Percentiles rank a stretch among this genome's conserved stretches.
These are phyloP conservation scores for Montipora cactus DNA, from an alignment of 64 coral and sea anemone species.

Conservation along the genomic window DNA sequence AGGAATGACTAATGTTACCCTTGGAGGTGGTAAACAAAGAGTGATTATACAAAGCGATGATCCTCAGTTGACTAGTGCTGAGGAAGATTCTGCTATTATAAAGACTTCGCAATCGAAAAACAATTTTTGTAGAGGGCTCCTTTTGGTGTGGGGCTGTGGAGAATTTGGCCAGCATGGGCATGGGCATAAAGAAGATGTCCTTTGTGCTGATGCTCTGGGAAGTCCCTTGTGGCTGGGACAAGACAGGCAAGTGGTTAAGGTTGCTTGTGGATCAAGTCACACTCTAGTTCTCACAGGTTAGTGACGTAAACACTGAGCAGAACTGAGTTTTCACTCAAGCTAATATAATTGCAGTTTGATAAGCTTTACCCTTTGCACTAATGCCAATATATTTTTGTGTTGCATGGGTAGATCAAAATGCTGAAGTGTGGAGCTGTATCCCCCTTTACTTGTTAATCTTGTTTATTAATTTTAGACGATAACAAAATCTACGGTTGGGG, in stretches of 20 bases:
- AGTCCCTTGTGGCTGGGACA: slow-evolving; percentile 66
- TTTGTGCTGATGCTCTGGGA: slow-evolving; percentile 21
- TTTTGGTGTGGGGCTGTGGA: slow-evolving; percentile 98
- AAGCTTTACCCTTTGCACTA: too few species aligned
- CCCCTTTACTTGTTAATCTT: neutral
- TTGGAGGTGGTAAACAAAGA: neutral
- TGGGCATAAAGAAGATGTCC: slow-evolving; percentile 78
- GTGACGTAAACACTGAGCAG: too few species aligned
- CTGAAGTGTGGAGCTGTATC: neutral
- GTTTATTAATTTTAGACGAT: slow-evolving; percentile 60
- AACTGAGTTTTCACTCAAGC: too few species aligned
- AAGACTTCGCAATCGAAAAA: neutral
- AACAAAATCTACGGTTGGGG: slow-evolving; percentile 90
- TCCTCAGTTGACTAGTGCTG: too few species aligned
- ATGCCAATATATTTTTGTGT: too few species aligned
- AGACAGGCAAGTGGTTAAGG: slow-evolving; percentile 67
- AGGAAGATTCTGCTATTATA: neutral
- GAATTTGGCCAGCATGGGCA: slow-evolving; percentile 99
- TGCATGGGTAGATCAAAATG: too few species aligned
- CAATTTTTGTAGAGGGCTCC: slow-evolving; percentile 51
- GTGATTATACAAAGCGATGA: neutral
- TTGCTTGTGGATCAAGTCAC: slow-evolving; percentile 96
- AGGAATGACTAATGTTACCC: neutral
- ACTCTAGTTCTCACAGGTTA: slow-evolving; percentile 91
- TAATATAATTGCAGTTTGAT: too few species aligned